These are phyloP conservation scores for Buathra laborator DNA, from an alignment of 2,888 invertebrate genomes.

Conservation along the genomic window DNA sequence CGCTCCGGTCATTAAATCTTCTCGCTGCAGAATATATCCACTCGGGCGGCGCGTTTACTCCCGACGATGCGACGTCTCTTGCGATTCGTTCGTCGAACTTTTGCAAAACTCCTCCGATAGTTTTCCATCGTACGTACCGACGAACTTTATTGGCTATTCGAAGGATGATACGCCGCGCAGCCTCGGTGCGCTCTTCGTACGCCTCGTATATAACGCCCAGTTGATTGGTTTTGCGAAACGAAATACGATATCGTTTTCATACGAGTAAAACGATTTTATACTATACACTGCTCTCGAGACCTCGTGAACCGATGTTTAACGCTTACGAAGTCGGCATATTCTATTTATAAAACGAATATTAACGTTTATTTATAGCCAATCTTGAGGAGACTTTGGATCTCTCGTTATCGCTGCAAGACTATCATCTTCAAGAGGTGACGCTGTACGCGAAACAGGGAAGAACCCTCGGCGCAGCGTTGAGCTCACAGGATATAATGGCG, in stretches of 20 bases:
- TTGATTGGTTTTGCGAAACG: constrained; percentile 10
- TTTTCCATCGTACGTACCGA: constrained; percentile 8
- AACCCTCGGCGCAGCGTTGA: constrained; percentile 84
- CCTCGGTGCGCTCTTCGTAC: not conserved
- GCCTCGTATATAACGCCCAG: not conserved
- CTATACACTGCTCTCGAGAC: not conserved
- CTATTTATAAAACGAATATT: constrained; percentile 1
- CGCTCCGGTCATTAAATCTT: constrained; percentile 74
- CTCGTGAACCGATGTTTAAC: too few species aligned
- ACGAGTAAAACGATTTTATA: constrained; percentile 6
- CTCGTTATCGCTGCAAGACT: constrained; percentile 88
- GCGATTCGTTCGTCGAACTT: not conserved
- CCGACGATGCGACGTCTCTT: not conserved
- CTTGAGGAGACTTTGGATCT: constrained; percentile 88
- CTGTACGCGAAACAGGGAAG: constrained; percentile 86
- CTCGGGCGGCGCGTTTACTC: constrained; percentile 9
- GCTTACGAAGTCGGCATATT: not conserved
- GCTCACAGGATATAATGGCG: constrained; percentile 87
- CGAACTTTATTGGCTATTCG: not conserved
- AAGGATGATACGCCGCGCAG: not conserved
- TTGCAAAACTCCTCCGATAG: not conserved
- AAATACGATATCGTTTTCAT: not conserved
- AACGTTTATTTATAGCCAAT: constrained; percentile 83
- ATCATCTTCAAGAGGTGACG: constrained; percentile 89
- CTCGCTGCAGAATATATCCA: constrained; percentile 50